Base-by-base conservation (phyloP, 1,140 invertebrate genomes). In the Pachyrhynchus sulphureomaculatus region DNA sequence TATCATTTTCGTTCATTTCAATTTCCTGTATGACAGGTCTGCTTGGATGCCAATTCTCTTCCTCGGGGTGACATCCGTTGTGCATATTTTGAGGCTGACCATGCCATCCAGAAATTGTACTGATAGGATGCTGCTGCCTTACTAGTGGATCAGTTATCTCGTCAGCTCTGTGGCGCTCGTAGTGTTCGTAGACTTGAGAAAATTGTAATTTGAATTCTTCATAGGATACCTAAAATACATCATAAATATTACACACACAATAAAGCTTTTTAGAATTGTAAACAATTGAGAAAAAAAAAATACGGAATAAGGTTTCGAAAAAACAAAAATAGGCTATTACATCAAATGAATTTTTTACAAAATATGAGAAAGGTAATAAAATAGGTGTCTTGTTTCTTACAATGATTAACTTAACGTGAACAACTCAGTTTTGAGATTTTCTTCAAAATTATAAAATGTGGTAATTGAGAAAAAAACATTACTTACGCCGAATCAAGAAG, bases 131-230 rank as follows among this genome's bases (percentile, higher is more conserved):
- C 69, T 95, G 91, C 74, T 94, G 91, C 33, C 93, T 80, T 49
- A 96, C 81, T n/a, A 90, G 86, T 0, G 94, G 94, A 79, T 97
- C 95, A 0, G 93, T 94, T 49, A 97, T 93, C 71, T 97, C 93
- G 74, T 97, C 94, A 2, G 92, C 90, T 34, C 94, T 82, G 63
- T 95, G 89, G 55, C 93, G 85, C 71, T 97, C 95, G 76, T 97
- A 98, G 72, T 96, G 94, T 72, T 96, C 93, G 77, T 98, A 98
- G 92, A 98, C 96, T 79, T 95, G 92, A 53, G 92, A 91, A 77
- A 95, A 95, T 73, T 95, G 92, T 13, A 95, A 82, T 75, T 95
- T 94, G 75, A 98, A 98, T 78, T 98, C 95, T 82, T 98, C 95
- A 75, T 96, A 97, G 0, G 95, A 95, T 4, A 94, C 91, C 90